Base-by-base conservation (phyloP, 2,888 invertebrate genomes). In the Drosophila flavopinicola region DNA sequence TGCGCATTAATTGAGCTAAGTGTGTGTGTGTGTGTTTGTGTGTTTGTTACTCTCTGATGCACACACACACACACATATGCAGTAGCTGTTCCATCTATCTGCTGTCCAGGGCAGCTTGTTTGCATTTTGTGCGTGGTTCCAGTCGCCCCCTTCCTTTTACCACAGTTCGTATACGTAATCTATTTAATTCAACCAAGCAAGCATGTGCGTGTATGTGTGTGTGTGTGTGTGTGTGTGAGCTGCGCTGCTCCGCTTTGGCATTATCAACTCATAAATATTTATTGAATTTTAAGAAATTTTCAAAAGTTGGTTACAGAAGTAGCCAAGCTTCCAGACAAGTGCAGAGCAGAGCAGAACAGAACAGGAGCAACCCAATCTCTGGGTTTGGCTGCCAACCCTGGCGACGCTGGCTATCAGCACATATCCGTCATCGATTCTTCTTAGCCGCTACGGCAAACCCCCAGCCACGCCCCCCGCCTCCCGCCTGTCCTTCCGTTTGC, bases 251-350 rank as follows among this genome's bases (percentile, higher is more conserved):
- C 66, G 44, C 76, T 75, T 82, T 66, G 60, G 87, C 84, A 88
- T 88, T 85, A 88, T 78, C 78, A 85, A 75, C 88, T 88, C 89
- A 88, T 88, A 88, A 88, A 88, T 88, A 88, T 88, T 88, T 88
- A 88, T 88, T 88, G 88, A 88, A 89, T 88, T 88, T 88, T 88
- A 89, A 88, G 86, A 87, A 87, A 79, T 87, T 88, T 80, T 78
- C 67, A 75, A 78, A 88, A 78, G 58, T 57, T 74, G 52, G 56
- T 74, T 70, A 68, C 70, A 68, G 56, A 49, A 69, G 64, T 58
- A 69, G 64, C 71, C 54, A 54, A 37, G 27, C 45, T 42, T 35
- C 41, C 48, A 42, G 41, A 38, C 33, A 6, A 23, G 20, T 23
- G 4, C 48, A 48, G 52, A 13, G 41, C 48, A 11, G 7, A 25